These are phyloP conservation scores for Pyrrhosoma nymphula DNA, from an alignment of 2,888 invertebrate species.

Conservation along the genomic window DNA sequence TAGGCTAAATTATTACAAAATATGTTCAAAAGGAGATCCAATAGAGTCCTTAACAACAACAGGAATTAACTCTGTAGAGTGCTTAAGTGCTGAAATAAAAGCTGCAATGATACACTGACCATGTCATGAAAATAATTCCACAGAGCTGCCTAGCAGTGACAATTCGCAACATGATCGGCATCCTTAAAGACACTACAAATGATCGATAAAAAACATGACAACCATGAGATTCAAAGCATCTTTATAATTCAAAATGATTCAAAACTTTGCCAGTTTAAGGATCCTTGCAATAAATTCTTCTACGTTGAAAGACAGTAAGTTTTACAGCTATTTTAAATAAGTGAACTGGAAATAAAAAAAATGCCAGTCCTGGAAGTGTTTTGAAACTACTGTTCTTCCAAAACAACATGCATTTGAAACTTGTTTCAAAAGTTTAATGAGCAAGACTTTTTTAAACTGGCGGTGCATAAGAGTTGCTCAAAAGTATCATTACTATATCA, in stretches of 20 bases:
- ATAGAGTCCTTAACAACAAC: background rate
- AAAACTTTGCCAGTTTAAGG: background rate
- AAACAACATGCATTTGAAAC: constrained; percentile 52
- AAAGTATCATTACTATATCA: background rate
- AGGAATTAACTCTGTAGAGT: background rate
- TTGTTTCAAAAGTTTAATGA: background rate
- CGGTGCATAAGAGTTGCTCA: constrained; percentile 56
- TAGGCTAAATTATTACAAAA: background rate
- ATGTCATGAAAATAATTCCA: constrained; percentile 23
- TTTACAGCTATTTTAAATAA: constrained; percentile 11
- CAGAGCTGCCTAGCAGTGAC: background rate
- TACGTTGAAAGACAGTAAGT: background rate
- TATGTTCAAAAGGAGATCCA: background rate
- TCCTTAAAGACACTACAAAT: constrained; percentile 49
- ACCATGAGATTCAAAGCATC: background rate
- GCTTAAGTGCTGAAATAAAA: background rate
- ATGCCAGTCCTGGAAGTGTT: constrained; percentile 48
- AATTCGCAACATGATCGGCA: constrained; percentile 51
- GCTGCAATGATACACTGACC: background rate
- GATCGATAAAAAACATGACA: background rate
- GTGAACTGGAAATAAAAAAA: constrained; percentile 4
- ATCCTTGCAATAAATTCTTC: background rate
- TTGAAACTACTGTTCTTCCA: constrained; percentile 48
- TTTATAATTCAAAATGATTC: constrained; percentile 20
- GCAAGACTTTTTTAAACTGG: constrained; percentile 39